Evolutionary conservation across 2,113 vertebrate genomes (phyloP).

Genomic region (Excalfactoria chinensis): DNA sequence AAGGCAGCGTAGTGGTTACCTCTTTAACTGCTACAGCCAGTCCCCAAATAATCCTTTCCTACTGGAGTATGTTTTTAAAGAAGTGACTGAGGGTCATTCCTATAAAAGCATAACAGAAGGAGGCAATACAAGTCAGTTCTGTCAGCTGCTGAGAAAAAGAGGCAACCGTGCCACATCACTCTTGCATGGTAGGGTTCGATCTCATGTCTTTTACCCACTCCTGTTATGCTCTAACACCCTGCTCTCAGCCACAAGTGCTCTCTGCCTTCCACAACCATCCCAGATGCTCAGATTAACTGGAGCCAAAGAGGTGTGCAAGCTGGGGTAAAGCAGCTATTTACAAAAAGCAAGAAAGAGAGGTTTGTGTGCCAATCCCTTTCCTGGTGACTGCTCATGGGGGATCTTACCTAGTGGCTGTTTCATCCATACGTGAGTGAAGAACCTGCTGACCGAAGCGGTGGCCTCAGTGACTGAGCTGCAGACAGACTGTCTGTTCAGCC

Average conservation of each 20-base stretch:
- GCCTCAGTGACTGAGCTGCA: neutral
- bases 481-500: neutral
- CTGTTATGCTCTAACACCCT: neutral
- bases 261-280: neutral
- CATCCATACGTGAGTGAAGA: neutral
- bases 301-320: neutral
- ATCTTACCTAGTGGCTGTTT: neutral
- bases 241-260: neutral
- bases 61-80: neutral
- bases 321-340: neutral
- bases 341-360: neutral
- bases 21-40: neutral
- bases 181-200: neutral
- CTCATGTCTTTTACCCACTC: neutral
- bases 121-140: neutral
- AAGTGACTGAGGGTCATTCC: neutral
- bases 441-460: neutral
- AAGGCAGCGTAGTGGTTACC: neutral
- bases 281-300: neutral
- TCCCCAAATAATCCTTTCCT: slow-evolving; percentile 22
- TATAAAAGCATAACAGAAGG: neutral
- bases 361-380: neutral
- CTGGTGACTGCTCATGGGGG: fast-evolving
- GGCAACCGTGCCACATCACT: neutral
- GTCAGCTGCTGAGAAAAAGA: neutral